These are phyloP conservation scores for Sphaerophoria taeniata DNA, from an alignment of 2,888 invertebrate genomes.

Conservation along the genomic window DNA sequence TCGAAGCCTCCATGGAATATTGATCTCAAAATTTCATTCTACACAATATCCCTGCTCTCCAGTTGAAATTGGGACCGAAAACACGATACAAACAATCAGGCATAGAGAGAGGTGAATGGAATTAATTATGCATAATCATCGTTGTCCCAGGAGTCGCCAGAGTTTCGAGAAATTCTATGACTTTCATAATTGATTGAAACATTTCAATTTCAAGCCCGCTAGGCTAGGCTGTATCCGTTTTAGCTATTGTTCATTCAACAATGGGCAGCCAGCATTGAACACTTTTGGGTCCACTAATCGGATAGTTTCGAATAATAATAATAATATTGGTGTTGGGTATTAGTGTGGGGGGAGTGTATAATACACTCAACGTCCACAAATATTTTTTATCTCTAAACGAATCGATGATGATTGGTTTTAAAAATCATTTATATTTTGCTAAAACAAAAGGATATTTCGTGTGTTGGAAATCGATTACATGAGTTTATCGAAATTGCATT, in stretches of 20 bases:
- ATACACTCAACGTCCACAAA: not conserved
- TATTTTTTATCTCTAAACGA: constrained; percentile 45
- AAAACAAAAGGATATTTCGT: constrained; percentile 19
- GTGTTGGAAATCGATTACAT: not conserved
- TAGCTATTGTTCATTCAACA: not conserved
- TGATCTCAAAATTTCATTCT: constrained; percentile 50
- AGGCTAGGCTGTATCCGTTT: not conserved
- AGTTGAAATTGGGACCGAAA: constrained; percentile 23
- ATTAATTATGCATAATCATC: constrained; percentile 66
- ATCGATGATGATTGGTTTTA: constrained; percentile 65
- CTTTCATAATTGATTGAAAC: constrained; percentile 60
- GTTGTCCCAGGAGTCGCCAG: constrained; percentile 33
- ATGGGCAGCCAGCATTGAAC: not conserved
- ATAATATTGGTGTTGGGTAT: too few relatives aligned
- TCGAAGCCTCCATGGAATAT: constrained; percentile 4
- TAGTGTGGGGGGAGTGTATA: too few relatives aligned
- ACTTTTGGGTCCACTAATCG: constrained; percentile 36
- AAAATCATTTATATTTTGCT: constrained; percentile 60
- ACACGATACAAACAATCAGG: constrained; percentile 59
- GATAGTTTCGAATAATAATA: constrained; percentile 32
- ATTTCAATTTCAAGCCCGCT: constrained; percentile 40
- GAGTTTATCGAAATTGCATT: not conserved
- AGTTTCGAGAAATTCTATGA: constrained; percentile 36
- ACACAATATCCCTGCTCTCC: too few relatives aligned
- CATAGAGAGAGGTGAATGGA: constrained; percentile 44